Conservation (phyloP, 2,888 invertebrate genomes). For the Mylabris sibirica region DNA sequence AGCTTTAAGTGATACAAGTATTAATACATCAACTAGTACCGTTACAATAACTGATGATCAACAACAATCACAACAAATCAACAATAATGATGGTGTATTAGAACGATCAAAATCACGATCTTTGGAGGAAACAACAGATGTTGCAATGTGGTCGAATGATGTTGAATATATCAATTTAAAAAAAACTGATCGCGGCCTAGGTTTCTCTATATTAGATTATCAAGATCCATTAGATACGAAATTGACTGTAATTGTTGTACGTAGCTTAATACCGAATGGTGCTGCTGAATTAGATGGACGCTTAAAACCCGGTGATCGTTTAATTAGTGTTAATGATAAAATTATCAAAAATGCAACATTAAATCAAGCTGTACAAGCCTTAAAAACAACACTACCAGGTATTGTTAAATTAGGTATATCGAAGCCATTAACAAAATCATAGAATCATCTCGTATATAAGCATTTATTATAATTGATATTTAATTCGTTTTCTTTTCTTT, state of each 20-base stretch:
- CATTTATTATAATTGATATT: slow-evolving; percentile 25
- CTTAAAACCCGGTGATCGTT: slow-evolving; percentile 89
- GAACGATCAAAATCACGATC: slow-evolving; percentile 85
- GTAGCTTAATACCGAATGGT: slow-evolving; percentile 96
- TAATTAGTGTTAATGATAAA: slow-evolving; percentile 90
- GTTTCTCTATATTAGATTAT: slow-evolving; percentile 97
- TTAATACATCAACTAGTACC: slow-evolving; percentile 82
- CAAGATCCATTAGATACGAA: slow-evolving; percentile 96
- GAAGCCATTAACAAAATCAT: slow-evolving; percentile 72
- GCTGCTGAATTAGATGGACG: slow-evolving; percentile 95
- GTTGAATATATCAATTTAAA: slow-evolving; percentile 89
- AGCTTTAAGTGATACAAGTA: slow-evolving; percentile 94
- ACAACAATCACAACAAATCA: slow-evolving; percentile 1
- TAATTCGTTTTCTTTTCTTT: not conserved
- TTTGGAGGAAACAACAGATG: slow-evolving; percentile 92
- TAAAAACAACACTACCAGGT: slow-evolving; percentile 93
- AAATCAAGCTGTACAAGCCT: slow-evolving; percentile 93
- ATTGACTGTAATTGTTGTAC: slow-evolving; percentile 95
- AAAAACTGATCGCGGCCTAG: slow-evolving; percentile 95
- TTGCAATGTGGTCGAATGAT: slow-evolving; percentile 97
- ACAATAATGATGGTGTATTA: slow-evolving; percentile 48
- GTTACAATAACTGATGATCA: slow-evolving; percentile 75
- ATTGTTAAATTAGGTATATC: slow-evolving; percentile 91
- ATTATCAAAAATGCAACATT: slow-evolving; percentile 90
- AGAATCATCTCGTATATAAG: slow-evolving; percentile 42